phyloP scores from a whole-genome alignment of 1,140 invertebrate genomes.

The Orchestia grillus region DNA sequence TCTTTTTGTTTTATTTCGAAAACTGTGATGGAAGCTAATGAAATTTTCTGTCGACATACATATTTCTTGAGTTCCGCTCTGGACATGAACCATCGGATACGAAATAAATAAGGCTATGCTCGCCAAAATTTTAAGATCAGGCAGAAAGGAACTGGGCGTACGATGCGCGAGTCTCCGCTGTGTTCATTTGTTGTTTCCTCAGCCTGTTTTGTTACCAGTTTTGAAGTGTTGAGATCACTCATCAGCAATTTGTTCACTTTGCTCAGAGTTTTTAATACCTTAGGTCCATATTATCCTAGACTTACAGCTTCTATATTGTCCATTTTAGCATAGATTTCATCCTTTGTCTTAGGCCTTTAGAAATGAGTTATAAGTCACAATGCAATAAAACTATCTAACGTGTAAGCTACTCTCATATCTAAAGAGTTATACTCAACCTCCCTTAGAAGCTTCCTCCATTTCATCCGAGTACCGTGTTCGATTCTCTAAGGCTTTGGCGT shows the following conservation, averaged over 20 bases:
- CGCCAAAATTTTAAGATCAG: neutral
- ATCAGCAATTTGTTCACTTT: conserved; percentile 23
- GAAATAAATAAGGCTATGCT: neutral
- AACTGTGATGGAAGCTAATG: neutral
- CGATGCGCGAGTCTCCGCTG: neutral
- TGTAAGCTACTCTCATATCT: conserved; percentile 52
- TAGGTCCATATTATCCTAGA: conserved; percentile 52
- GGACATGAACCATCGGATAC: neutral
- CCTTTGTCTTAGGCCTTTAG: conserved; percentile 54
- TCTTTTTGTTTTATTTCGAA: neutral
- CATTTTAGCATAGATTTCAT: conserved; percentile 43
- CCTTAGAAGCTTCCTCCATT: neutral
- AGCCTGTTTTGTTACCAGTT: neutral
- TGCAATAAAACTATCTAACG: conserved; percentile 32
- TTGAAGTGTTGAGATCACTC: neutral
- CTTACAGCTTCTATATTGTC: conserved; percentile 51
- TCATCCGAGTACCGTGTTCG: neutral
- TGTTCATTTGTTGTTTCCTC: neutral
- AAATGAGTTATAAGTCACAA: conserved; percentile 41
- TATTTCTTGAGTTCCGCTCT: neutral
- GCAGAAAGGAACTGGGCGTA: neutral
- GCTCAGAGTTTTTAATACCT: conserved; percentile 47
- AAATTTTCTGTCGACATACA: neutral
- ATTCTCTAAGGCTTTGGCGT: neutral
- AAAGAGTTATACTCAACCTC: neutral